Evolutionary conservation across 2,888 invertebrate species (phyloP), one percentile per base, ranked within the genome.

Genomic region (Scaptomyza caliginosa): DNA sequence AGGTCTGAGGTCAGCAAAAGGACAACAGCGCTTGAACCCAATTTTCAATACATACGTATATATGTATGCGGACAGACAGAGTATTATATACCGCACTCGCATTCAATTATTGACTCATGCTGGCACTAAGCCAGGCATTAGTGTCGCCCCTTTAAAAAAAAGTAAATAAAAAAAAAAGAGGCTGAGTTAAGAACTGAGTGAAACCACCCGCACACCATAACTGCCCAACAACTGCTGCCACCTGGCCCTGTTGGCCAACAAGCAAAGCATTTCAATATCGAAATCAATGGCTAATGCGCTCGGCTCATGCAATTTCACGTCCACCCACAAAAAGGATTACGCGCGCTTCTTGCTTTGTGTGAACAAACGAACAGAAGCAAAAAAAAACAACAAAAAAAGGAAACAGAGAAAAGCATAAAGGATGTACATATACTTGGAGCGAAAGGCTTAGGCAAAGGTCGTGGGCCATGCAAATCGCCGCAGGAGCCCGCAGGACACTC

Each of bases 91-190:
- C 71, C 56, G 68, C 58, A 67, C 67, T 59, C 32, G 59, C 71
- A 85, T 85, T 87, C 81, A 85, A 84, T 83, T 87, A 83, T 88
- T 86, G 88, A 88, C 88, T 82, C 82, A 88, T 71, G 82, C 82
- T 88, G 88, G 87, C 87, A 86, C 71, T 88, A 84, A 88, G 82
- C 88, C 88, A 79, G 64, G 67, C 67, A 76, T 79, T 76, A 67
- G 59, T 43, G 46, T 49, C 34, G 38, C 46, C 46, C 42, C 42
- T 17, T 19, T 2, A 19, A 21, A 36, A 11, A 17, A 8, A 13
- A n/a, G 2, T 11, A 10, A 43, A 26, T n/a, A 10, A 10, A 16
- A 16, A 17, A 4, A 8, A 17, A 3, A 19, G 21, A 28, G 28
- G 5, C 19, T 26, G 24, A 19, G 24, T 34, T 17, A 21, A 6